These are phyloP conservation scores for Limnephilus auricula DNA, from an alignment of 2,888 invertebrate genomes.

Conservation along the genomic window DNA sequence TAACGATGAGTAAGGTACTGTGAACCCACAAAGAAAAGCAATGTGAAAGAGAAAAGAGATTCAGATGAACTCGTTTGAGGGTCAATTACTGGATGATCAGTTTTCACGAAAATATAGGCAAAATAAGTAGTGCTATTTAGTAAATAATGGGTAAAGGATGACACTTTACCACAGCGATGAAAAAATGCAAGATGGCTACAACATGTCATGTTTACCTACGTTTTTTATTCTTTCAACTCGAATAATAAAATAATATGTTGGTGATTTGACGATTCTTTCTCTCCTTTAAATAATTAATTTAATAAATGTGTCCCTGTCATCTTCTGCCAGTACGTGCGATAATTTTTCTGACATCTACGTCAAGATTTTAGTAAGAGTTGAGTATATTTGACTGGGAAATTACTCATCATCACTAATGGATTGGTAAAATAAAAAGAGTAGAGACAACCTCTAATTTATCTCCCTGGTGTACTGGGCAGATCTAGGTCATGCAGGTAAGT, in stretches of 20 bases:
- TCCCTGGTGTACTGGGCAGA: background rate
- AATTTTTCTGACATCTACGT: no score
- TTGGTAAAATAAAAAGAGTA: no score
- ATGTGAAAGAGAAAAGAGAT: background rate
- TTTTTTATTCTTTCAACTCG: background rate
- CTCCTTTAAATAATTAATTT: background rate
- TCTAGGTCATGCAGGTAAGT: background rate
- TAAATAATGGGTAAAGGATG: background rate
- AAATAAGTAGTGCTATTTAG: background rate
- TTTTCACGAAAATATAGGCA: background rate
- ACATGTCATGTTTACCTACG: background rate
- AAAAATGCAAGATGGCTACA: background rate
- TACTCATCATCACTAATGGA: no score
- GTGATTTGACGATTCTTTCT: background rate
- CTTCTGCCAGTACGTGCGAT: no score
- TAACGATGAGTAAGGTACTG: background rate
- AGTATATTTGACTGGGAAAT: no score
- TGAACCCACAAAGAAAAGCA: background rate
- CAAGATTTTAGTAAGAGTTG: no score
- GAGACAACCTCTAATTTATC: background rate
- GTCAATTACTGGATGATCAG: background rate
- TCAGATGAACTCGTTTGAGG: background rate
- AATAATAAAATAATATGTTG: background rate
- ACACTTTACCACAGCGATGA: background rate
- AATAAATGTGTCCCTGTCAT: background rate